Evolutionary conservation across 2,113 vertebrate genomes (phyloP).

Genomic region (Oceanites oceanicus): DNA sequence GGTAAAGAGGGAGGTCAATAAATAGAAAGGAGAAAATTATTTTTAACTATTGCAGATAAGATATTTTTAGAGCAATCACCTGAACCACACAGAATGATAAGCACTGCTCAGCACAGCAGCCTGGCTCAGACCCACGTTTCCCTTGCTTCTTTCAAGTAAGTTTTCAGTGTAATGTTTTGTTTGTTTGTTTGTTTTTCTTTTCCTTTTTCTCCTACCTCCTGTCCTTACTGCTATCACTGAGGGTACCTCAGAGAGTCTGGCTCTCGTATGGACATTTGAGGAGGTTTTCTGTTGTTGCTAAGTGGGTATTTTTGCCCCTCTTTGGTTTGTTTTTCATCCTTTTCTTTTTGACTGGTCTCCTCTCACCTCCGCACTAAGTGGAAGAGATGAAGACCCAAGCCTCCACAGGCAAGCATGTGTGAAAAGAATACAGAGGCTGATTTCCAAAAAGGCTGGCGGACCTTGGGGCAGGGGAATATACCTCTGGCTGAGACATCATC

Average conservation of each 20-base stretch:
- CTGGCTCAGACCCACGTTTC: not conserved
- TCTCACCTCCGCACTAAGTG: not conserved
- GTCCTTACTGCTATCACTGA: not conserved
- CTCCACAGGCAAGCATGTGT: not conserved
- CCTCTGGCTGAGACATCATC: not conserved
- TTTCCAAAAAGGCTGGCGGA: not conserved
- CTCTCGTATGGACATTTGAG: not conserved
- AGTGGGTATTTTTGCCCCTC: not conserved
- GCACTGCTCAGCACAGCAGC: not conserved
- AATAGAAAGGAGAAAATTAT: slow-evolving; percentile 40
- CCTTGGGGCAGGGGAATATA: no score
- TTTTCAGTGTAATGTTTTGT: not conserved
- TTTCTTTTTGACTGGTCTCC: not conserved
- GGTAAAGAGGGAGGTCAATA: slow-evolving; percentile 34
- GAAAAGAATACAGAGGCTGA: not conserved
- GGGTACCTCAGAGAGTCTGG: not conserved
- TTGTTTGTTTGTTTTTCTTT: not conserved
- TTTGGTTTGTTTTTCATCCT: not conserved
- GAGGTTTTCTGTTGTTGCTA: not conserved
- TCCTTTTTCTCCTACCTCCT: not conserved
- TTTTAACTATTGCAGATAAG: slow-evolving; percentile 47
- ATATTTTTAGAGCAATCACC: slow-evolving; percentile 63
- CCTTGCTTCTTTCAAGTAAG: not conserved
- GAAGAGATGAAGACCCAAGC: not conserved
- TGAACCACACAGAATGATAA: slow-evolving; percentile 8